Conservation (phyloP, 1,140 invertebrate genomes). For the Bombus vancouverensis region DNA sequence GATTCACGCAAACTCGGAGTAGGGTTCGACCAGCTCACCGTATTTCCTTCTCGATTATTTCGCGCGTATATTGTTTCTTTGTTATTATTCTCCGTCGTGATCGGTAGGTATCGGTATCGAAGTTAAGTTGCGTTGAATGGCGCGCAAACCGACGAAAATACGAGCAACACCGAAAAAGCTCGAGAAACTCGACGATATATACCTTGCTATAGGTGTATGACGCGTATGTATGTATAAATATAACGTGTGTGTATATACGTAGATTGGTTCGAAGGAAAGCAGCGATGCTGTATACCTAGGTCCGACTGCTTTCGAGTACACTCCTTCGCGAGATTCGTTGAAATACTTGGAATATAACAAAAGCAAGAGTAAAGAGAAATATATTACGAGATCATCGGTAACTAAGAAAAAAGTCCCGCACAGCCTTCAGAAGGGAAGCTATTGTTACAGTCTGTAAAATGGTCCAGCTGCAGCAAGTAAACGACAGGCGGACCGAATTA, state of each 20-base stretch:
- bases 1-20: conserved; percentile 14
- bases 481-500: not conserved
- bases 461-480: not conserved
- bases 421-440: conserved; percentile 1
- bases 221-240: not conserved
- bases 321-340: conserved; percentile 5
- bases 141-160: conserved; percentile 6
- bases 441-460: conserved; percentile 4
- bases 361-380: not conserved
- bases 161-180: not conserved
- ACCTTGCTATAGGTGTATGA: not conserved
- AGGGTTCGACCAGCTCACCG: conserved; percentile 1
- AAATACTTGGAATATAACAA: not conserved
- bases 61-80: not conserved
- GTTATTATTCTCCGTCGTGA: not conserved
- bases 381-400: conserved; percentile 45
- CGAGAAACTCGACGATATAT: not conserved
- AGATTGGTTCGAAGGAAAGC: not conserved
- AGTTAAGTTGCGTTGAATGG: not conserved
- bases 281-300: conserved; percentile 1
- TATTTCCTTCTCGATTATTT: not conserved
- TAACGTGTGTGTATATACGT: not conserved
- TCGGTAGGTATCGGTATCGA: not conserved
- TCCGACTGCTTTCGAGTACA: not conserved
- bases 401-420: conserved; percentile 17